These are phyloP conservation scores for Ginglymostoma cirratum DNA, from an alignment of 2,113 vertebrate genomes.

Conservation along the genomic window DNA sequence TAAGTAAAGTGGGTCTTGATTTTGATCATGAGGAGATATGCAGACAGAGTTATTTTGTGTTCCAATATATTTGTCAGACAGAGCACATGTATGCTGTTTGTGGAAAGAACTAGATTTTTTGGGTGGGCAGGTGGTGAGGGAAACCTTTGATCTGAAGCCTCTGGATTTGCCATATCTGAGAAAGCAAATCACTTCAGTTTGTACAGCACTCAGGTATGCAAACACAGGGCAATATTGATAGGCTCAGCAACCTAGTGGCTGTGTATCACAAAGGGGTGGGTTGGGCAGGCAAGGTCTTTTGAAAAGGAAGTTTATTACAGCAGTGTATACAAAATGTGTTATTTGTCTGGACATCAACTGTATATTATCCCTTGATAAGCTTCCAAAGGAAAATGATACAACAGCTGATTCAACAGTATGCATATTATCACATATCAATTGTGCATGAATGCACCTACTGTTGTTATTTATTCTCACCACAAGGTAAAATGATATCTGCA, in stretches of 20 bases:
- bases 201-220: neutral
- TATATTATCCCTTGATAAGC: neutral
- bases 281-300: neutral
- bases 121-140: neutral
- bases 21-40: neutral
- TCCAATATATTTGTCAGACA: neutral
- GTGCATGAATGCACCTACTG: neutral
- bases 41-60: neutral
- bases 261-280: neutral
- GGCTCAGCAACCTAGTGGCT: neutral
- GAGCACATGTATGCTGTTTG: neutral
- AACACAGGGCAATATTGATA: neutral
- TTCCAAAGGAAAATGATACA: neutral
- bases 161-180: neutral
- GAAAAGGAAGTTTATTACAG: neutral
- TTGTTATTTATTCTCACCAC: neutral
- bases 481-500: neutral
- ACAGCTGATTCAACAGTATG: neutral
- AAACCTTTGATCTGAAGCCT: neutral
- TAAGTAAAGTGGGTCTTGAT: no score
- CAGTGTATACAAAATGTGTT: neutral
- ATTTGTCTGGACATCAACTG: neutral
- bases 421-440: neutral
- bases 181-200: neutral
- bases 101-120: neutral